Conservation (phyloP, 2,888 invertebrate species). For the Parascotia fuliginaria region DNA sequence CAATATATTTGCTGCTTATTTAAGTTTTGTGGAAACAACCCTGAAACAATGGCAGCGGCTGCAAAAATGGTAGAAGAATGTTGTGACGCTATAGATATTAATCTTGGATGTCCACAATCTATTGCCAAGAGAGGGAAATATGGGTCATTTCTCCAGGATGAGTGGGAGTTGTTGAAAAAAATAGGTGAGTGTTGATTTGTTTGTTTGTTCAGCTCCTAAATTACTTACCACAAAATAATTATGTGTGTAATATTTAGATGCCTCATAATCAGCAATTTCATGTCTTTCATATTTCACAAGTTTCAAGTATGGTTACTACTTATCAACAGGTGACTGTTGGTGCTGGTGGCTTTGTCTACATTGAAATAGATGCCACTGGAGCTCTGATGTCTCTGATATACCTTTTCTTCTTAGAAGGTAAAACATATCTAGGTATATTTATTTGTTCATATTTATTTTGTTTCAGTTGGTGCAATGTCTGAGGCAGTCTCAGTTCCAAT, state of each 20-base stretch:
- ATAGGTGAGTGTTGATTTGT: slow-evolving; percentile 85
- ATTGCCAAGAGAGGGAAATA: slow-evolving; percentile 98
- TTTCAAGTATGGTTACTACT: no score
- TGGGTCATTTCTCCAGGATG: slow-evolving; percentile 98
- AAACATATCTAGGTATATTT: no score
- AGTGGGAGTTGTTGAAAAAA: slow-evolving; percentile 93
- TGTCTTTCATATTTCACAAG: no score
- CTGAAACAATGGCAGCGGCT: slow-evolving; percentile 94
- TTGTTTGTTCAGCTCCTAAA: not conserved
- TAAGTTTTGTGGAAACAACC: slow-evolving; percentile 99
- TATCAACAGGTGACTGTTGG: no score
- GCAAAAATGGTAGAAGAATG: slow-evolving; percentile 93
- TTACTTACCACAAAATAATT: not conserved
- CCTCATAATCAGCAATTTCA: no score
- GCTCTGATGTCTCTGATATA: no score
- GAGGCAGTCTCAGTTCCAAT: slow-evolving; percentile 92
- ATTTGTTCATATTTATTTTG: not conserved
- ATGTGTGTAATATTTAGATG: no score
- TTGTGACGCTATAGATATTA: slow-evolving; percentile 98
- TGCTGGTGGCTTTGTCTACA: no score
- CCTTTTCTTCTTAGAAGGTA: no score
- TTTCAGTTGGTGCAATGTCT: slow-evolving; percentile 90
- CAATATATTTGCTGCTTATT: no score
- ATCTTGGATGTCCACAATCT: slow-evolving; percentile 98
- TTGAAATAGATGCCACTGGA: no score